Evolutionary conservation across 1,140 invertebrate genomes (phyloP).

Genomic region (Hydropsyche tenuis): DNA sequence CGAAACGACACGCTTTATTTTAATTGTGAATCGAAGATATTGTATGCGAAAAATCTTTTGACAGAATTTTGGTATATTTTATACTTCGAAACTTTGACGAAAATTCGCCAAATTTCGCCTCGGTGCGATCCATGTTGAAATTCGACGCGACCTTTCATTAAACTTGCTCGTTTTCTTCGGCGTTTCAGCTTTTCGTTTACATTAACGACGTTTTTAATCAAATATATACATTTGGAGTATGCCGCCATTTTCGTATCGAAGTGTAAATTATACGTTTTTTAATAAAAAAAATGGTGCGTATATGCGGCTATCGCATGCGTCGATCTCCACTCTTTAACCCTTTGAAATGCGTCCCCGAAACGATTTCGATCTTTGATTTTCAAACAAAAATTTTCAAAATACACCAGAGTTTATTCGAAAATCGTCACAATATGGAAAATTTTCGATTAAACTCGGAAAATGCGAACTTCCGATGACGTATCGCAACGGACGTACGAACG

Average conservation of each 20-base stretch:
- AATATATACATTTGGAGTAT: too few relatives aligned
- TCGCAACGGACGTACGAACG: too few relatives aligned
- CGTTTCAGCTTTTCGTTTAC: too few relatives aligned
- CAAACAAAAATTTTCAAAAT: background rate
- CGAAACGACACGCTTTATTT: slow-evolving; percentile 7
- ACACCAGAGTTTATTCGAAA: background rate
- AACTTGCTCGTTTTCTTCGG: too few relatives aligned
- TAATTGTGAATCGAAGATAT: slow-evolving; percentile 1
- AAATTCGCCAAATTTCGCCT: too few relatives aligned
- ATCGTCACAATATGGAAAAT: background rate
- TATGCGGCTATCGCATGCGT: background rate
- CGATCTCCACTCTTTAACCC: background rate
- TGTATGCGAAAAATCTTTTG: too few relatives aligned
- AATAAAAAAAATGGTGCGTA: background rate
- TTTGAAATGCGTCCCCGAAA: background rate
- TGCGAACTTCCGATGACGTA: too few relatives aligned
- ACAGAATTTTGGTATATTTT: too few relatives aligned
- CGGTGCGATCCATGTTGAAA: too few relatives aligned
- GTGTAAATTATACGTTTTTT: background rate
- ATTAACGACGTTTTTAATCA: too few relatives aligned
- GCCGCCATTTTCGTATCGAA: background rate
- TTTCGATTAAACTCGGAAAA: slow-evolving; percentile 7
- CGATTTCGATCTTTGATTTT: slow-evolving; percentile 5
- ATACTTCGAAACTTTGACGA: too few relatives aligned
- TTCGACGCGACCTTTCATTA: too few relatives aligned